Base-by-base conservation (phyloP, 2,888 invertebrate genomes). In the Lasioglossum lativentre region DNA sequence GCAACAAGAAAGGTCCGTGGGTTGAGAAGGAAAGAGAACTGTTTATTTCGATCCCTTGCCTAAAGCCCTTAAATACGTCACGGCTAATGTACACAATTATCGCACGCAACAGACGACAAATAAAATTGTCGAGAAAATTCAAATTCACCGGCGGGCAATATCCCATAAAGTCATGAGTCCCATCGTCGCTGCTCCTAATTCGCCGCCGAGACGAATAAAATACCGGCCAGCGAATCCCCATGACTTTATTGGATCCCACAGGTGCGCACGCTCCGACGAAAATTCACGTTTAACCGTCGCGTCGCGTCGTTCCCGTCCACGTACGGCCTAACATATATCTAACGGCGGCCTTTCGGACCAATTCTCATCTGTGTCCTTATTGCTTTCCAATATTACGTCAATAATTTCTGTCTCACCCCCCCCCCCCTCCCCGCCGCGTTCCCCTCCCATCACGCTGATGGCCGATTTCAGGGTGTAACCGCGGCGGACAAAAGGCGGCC, bases 311-410 rank as follows among this genome's bases (percentile, higher is more conserved):
- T 82, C 63, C 71, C 75, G 66, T 78, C 68, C 81, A 78, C 80
- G 80, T 86, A 79, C 75, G 56, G 80, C 76, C 88, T 87, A 88
- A 85, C 87, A 80, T 88, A 89, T 89, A 90, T 90, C 88, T 81
- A 86, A 88, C 88, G 87, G 86, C 83, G 80, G 72, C 82, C 83
- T 76, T 82, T 86, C 77, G 82, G 78, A 38, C 72, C 90, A 86
- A 90, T 90, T 84, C 89, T 86, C 89, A 81, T 90, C 85, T 82
- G 85, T 79, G 81, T 88, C 85, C 88, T 88, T 90, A 90, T 90
- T 89, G 90, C 78, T 90, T 90, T 90, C 89, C 90, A 80, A 90
- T 90, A 90, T 88, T 81, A 86, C 89, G 83, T 86, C 90, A 83
- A 90, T 90, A 90, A 90, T 90, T 90, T 76, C 82, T 79, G 85